Percentiles rank a stretch among this genome's conserved stretches.
phyloP scores from a whole-genome alignment of 2,888 invertebrate species.

The Dichetophora obliterata region DNA sequence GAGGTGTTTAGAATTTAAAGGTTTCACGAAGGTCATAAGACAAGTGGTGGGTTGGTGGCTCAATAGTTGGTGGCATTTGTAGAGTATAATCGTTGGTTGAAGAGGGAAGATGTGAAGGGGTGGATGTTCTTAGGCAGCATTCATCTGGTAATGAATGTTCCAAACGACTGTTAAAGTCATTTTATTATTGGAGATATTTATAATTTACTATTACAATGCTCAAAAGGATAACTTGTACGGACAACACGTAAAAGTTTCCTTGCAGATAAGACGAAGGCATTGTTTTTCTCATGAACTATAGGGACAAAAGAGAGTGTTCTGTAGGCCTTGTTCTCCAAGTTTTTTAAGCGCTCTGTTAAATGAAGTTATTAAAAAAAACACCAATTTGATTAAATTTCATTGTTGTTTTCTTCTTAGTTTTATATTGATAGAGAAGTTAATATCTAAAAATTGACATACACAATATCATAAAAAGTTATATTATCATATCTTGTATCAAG shows the following conservation, averaged over 20 bases:
- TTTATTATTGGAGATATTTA: conserved; percentile 1
- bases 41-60: background rate
- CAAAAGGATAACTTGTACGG: background rate
- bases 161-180: background rate
- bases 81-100: background rate
- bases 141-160: background rate
- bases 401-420: too few species aligned
- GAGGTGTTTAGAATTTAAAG: background rate
- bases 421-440: too few species aligned
- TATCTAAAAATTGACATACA: background rate
- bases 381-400: too few species aligned
- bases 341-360: background rate
- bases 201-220: conserved; percentile 24
- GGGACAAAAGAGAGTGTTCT: too few species aligned
- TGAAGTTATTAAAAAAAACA: background rate
- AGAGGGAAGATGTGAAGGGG: too few species aligned
- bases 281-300: too few species aligned
- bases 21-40: background rate
- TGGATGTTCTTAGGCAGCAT: background rate
- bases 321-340: too few species aligned
- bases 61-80: background rate
- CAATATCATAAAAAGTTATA: background rate
- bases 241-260: too few species aligned
- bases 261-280: background rate
- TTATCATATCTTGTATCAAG: background rate